Conservation (phyloP, 1,140 invertebrate genomes). For the Eumeta japonica region DNA sequence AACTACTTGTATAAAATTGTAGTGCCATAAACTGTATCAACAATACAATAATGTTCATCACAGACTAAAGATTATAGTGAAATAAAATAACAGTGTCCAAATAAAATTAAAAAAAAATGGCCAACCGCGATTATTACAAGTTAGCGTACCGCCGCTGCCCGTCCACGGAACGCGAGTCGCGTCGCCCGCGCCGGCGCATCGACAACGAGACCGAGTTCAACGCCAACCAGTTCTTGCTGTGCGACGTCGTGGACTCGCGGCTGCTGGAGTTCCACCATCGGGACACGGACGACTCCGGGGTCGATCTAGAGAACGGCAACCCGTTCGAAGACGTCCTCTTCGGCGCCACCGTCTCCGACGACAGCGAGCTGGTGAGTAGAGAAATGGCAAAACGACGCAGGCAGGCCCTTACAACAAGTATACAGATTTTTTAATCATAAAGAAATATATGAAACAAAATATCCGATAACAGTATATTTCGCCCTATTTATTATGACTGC, state of each 20-base stretch:
- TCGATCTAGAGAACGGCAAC: slow-evolving; percentile 49
- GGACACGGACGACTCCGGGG: slow-evolving; percentile 46
- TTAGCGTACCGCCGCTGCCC: slow-evolving; percentile 33
- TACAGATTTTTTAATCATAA: no score
- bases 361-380: slow-evolving; percentile 48
- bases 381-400: no score
- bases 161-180: slow-evolving; percentile 16
- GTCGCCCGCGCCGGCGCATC: slow-evolving; percentile 23
- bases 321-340: slow-evolving; percentile 30
- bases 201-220: slow-evolving; percentile 51
- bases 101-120: slow-evolving; percentile 28
- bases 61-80: no score
- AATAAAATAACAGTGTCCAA: no score
- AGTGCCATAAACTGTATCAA: no score
- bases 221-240: slow-evolving; percentile 48
- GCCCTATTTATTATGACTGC: no score
- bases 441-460: no score
- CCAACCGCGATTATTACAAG: slow-evolving; percentile 41
- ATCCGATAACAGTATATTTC: no score
- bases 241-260: slow-evolving; percentile 45
- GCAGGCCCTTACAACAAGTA: neutral
- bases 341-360: slow-evolving; percentile 29
- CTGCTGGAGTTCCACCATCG: no score
- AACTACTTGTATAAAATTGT: no score
- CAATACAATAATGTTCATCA: no score